Evolutionary conservation across 2,888 invertebrate species (phyloP), one percentile per base, ranked within the genome.

Genomic region (Eubasilissa splendida): DNA sequence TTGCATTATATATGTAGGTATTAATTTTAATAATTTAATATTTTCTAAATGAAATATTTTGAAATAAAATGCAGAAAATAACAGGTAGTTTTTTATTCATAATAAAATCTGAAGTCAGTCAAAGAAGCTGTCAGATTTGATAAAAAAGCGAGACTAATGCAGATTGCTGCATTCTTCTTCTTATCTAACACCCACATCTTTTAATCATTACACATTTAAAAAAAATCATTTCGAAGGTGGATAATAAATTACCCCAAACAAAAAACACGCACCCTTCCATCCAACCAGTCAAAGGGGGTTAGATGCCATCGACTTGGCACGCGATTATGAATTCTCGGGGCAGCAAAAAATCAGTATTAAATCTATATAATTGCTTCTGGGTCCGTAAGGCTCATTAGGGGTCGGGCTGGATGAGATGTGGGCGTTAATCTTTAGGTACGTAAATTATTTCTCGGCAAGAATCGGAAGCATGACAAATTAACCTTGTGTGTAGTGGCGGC

Each of bases 381-480:
- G 68, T 42, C 50, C 14, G 12, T 14, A 71, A 31, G 14, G 56
- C 2, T 9, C 56, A 33, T 71, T 56, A 71, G 56, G 56, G 33
- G 12, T 56, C 54, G 33, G 52, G 52, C 68, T 33, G 52, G 33
- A 14, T n/a, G 50, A n/a, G 77, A 77, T 74, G 73, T 68, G 66
- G 78, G 76, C 31, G 79, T 70, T 65, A 78, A 76, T 68, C 76
- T 58, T 77, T 58, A 66, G 73, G 70, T 53, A 68, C 50, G 70
- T 76, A 56, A 76, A 76, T 81, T 54, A 79, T 79, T 75, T 78
- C 54, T 81, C 42, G 22, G 52, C 33, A 31, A 52, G 79, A 79
- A 81, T 79, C 79, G 60, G 78, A 77, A 79, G 81, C 76, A 71
- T 81, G 81, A 79, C 81, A 79, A 81, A 81, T 81, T 81, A 79